phyloP scores from a whole-genome alignment of 2,888 invertebrate species.

The Barypeithes pellucidus region DNA sequence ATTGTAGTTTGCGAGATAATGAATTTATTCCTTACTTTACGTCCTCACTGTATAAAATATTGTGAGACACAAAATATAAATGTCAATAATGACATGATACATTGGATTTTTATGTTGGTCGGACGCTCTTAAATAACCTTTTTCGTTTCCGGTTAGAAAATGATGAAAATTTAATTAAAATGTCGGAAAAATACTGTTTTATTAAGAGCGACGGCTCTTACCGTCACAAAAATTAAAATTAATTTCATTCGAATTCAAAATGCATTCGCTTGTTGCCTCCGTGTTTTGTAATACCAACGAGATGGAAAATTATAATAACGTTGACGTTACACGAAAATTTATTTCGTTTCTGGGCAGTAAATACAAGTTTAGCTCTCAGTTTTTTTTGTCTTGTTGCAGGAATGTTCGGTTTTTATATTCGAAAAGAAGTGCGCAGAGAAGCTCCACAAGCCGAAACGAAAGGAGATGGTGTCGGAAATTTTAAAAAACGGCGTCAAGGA shows the following conservation, averaged over 20 bases:
- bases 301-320: background rate
- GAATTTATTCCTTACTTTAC: too few relatives aligned
- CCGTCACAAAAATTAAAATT: constrained; percentile 2
- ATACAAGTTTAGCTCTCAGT: too few relatives aligned
- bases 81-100: too few relatives aligned
- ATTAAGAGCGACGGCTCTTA: background rate
- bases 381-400: constrained; percentile 74
- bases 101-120: too few relatives aligned
- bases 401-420: constrained; percentile 94
- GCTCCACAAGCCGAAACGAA: constrained; percentile 91
- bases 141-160: background rate
- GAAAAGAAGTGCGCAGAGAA: constrained; percentile 95
- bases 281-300: background rate
- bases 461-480: constrained; percentile 93
- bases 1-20: too few relatives aligned
- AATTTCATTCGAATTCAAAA: background rate
- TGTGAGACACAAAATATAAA: too few relatives aligned
- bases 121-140: background rate
- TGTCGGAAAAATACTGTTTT: background rate
- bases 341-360: too few relatives aligned
- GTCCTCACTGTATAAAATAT: too few relatives aligned
- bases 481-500: constrained; percentile 85
- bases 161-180: background rate
- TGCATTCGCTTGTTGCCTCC: background rate
- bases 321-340: too few relatives aligned